phyloP scores from a whole-genome alignment of 2,888 invertebrate species.

The Trissolcus brochymenae region DNA sequence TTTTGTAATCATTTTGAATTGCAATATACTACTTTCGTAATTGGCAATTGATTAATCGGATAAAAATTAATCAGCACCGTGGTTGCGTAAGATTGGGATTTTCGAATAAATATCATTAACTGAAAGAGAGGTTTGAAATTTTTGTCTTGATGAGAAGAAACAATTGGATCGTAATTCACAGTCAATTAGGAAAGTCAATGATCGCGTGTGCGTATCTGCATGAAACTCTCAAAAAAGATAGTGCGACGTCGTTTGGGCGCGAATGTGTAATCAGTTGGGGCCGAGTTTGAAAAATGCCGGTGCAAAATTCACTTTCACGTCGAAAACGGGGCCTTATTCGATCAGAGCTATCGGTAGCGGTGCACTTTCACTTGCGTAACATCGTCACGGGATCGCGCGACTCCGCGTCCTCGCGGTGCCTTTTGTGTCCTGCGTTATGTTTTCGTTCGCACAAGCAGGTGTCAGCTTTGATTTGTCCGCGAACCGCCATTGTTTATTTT shows the following conservation, averaged over 20 bases:
- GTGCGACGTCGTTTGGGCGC: constrained; percentile 35
- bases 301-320: constrained; percentile 56
- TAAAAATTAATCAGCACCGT: neutral
- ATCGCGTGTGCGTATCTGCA: constrained; percentile 42
- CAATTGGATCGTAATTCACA: constrained; percentile 29
- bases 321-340: constrained; percentile 42
- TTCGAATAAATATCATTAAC: neutral
- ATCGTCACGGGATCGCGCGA: constrained; percentile 33
- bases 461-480: constrained; percentile 9
- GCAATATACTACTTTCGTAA: too few relatives aligned
- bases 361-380: constrained; percentile 53
- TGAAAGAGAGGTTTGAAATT: neutral
- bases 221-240: constrained; percentile 21
- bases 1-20: too few relatives aligned
- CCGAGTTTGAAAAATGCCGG: constrained; percentile 45
- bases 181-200: constrained; percentile 41
- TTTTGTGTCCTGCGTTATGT: constrained; percentile 23
- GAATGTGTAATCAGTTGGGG: constrained; percentile 45
- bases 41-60: too few relatives aligned
- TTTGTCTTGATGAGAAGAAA: constrained; percentile 3
- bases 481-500: constrained; percentile 17
- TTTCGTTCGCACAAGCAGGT: constrained; percentile 46
- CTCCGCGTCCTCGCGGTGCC: constrained; percentile 28
- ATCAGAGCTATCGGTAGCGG: constrained; percentile 49
- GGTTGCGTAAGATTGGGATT: neutral